Conservation (phyloP, 2,113 vertebrate genomes). For the Alethe castanea region DNA sequence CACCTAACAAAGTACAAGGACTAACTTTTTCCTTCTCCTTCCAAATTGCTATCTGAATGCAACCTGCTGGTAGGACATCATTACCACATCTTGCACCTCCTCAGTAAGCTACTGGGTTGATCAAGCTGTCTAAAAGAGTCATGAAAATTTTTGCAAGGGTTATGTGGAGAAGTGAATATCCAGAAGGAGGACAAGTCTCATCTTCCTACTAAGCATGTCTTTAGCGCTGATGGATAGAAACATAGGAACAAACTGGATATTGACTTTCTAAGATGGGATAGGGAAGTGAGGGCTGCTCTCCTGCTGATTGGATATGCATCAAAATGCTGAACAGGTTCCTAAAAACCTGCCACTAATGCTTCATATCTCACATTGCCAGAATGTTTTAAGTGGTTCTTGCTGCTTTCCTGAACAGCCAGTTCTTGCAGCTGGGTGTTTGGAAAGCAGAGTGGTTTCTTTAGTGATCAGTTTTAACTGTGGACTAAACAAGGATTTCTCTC, state of each 20-base stretch:
- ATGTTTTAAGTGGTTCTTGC: not conserved
- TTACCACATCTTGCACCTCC: not conserved
- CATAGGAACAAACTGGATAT: not conserved
- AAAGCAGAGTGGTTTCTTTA: not conserved
- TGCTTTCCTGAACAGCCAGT: not conserved
- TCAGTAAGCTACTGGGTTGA: not conserved
- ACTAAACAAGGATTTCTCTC: not conserved
- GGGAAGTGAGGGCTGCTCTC: not conserved
- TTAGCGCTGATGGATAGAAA: not conserved
- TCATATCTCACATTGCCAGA: not conserved
- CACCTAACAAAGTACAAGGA: not conserved
- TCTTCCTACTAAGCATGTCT: not conserved
- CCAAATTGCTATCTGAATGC: not conserved
- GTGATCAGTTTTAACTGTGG: not conserved
- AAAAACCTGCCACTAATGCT: not conserved
- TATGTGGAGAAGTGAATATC: not conserved
- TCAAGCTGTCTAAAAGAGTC: not conserved
- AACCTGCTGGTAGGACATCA: not conserved
- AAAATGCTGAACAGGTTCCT: not conserved
- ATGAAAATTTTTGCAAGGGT: not conserved
- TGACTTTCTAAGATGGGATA: not conserved
- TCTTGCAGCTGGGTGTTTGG: not conserved
- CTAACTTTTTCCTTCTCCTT: not conserved
- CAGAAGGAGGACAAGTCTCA: not conserved
- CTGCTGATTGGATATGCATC: not conserved